phyloP scores from a whole-genome alignment of 2,797 vertebrate genomes.

The Gallinago nigripennis region DNA sequence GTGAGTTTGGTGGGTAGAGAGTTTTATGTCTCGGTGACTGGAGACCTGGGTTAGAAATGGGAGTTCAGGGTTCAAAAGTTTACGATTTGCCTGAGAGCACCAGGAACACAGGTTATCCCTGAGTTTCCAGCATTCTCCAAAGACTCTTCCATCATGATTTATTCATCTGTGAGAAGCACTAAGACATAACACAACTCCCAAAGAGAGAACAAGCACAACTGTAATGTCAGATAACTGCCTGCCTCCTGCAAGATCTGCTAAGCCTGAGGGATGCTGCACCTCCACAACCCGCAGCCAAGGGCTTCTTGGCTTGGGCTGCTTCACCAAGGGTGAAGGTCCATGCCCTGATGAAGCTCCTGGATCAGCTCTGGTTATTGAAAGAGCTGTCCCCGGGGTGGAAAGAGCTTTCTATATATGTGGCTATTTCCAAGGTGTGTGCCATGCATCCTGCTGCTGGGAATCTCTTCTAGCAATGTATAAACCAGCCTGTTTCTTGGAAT shows the following conservation, averaged over 20 bases:
- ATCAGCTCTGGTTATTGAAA: neutral
- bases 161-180: neutral
- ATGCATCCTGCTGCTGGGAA: neutral
- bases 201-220: neutral
- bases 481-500: neutral
- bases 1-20: neutral
- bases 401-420: neutral
- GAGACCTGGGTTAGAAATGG: neutral
- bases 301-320: neutral
- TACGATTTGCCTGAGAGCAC: neutral
- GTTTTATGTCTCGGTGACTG: neutral
- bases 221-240: neutral
- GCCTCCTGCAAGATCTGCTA: neutral
- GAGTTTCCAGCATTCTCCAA: neutral
- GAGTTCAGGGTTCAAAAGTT: slow-evolving; percentile 14
- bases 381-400: neutral
- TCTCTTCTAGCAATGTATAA: neutral
- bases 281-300: rapidly evolving
- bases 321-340: neutral
- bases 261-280: neutral
- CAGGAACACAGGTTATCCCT: neutral
- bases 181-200: neutral
- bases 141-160: slow-evolving; percentile 18
- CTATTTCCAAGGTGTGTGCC: neutral
- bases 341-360: neutral